Base-by-base conservation (phyloP, 2,797 vertebrate genomes). In the Cetoscarus ocellatus region DNA sequence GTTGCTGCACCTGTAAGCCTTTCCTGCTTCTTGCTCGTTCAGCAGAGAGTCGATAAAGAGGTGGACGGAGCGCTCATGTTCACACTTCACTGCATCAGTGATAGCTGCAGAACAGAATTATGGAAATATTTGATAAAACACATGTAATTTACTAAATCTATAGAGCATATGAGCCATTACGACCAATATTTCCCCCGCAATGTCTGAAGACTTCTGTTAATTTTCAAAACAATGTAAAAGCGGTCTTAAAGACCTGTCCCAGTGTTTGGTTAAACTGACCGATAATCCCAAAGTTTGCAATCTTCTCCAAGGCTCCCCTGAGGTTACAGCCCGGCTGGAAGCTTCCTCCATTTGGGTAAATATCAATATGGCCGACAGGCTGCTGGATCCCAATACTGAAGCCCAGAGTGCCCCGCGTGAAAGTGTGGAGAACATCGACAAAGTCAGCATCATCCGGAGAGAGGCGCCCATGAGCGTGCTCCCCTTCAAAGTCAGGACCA, bases 31-130 rank as follows among this genome's bases (percentile, higher is more conserved):
- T 75, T 94, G 94, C 72, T 96, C 90, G 5, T 98, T 94, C 67
- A 99, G 85, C 50, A 99, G 94, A 0, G 98, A 99, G 91, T 99
- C 98, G 3, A 99, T 99, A 88, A 98, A 99, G 63, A 99, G 95
- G 76, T 97, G 96, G 83, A 99, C 91, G 7, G 98, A 97, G 19
- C 97, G 94, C 81, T 99, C 98, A 0, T 99, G 98, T 67, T 97
- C 97, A 35, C 98, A 99, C 74, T 96, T 99, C 34, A 98, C 92
- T 1, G 96, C 95, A 17, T 98, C 95, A 3, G 95, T 95, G 74
- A 98, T 86, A 17, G 96, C 98, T 99, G 90, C 10, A 64, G 73
- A 67, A 42, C 50, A 70, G 56, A 55, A 11, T 35, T 12, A 11
- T 12, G 2, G 38, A 39, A 39, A 39, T 39, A 39, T 39, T 39